Conservation (phyloP, 2,888 invertebrate species). For the Pherbina coryleti region DNA sequence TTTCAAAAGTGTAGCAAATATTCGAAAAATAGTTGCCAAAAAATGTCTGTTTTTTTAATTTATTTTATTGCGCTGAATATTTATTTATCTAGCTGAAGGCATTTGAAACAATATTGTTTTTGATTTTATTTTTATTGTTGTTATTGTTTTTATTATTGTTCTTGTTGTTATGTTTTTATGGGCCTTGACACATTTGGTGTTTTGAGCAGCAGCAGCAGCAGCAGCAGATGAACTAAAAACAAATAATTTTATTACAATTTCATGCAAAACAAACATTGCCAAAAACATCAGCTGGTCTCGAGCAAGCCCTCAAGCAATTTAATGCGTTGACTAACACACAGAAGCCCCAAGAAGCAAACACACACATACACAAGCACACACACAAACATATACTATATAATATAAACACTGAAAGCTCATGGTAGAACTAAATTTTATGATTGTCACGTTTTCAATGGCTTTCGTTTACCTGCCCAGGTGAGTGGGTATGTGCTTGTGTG, state of each 20-base stretch:
- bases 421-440: slow-evolving; percentile 42
- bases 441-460: slow-evolving; percentile 38
- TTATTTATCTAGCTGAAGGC: too few relatives aligned
- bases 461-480: neutral
- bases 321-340: neutral
- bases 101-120: neutral
- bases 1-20: too few relatives aligned
- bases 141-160: slow-evolving; percentile 9
- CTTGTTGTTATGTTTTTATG: neutral
- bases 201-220: too few relatives aligned
- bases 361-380: neutral
- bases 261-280: neutral
- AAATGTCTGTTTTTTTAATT: too few relatives aligned
- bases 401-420: neutral
- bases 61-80: too few relatives aligned
- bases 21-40: too few relatives aligned
- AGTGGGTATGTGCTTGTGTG: neutral
- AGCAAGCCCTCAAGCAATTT: neutral
- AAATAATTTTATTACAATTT: too few relatives aligned
- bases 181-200: too few relatives aligned
- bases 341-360: neutral
- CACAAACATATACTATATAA: neutral
- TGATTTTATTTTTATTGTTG: neutral
- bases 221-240: too few relatives aligned
- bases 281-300: neutral